A percentile compares a stretch with the other conserved stretches of the same genome.
Evolutionary conservation across 2,797 vertebrate species (phyloP).

Genomic region (Micropoecilia bifurca): DNA sequence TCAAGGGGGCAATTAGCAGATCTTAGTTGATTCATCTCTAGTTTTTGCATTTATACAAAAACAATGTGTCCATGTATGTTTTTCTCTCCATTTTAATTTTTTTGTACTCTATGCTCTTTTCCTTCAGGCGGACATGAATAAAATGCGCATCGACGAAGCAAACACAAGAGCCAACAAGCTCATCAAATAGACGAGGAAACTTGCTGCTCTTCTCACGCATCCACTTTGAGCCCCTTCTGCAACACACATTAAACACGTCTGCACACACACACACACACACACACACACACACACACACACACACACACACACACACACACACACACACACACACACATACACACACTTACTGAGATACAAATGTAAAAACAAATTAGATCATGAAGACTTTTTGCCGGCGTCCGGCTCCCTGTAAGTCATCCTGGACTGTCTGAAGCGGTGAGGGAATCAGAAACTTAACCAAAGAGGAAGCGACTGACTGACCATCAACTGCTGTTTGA

Average conservation of each 20-base stretch:
- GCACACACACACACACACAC: neutral
- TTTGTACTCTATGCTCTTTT: neutral
- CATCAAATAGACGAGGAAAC: slow-evolving; percentile 82
- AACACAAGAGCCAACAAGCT: slow-evolving; percentile 95
- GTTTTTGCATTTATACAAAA: neutral
- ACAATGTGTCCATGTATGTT: neutral
- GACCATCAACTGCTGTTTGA: slow-evolving; percentile 43
- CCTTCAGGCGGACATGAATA: slow-evolving; percentile 92
- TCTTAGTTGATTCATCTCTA: neutral
- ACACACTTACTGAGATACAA: neutral
- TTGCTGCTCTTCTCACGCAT: slow-evolving; percentile 29
- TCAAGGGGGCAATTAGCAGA: neutral
- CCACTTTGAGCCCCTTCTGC: slow-evolving; percentile 42
- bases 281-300: neutral
- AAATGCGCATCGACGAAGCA: slow-evolving; percentile 89
- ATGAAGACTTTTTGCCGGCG: slow-evolving; percentile 11
- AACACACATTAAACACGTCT: slow-evolving; percentile 11
- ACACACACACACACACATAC: neutral
- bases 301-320: neutral
- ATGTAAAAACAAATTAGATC: slow-evolving; percentile 2
- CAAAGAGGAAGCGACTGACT: slow-evolving; percentile 40
- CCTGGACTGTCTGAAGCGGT: slow-evolving; percentile 50
- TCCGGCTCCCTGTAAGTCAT: slow-evolving; percentile 1
- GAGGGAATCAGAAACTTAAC: slow-evolving; percentile 31
- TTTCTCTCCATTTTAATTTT: neutral